Conservation (phyloP, 2,797 vertebrate species). For the Halcyon leucocephala region DNA sequence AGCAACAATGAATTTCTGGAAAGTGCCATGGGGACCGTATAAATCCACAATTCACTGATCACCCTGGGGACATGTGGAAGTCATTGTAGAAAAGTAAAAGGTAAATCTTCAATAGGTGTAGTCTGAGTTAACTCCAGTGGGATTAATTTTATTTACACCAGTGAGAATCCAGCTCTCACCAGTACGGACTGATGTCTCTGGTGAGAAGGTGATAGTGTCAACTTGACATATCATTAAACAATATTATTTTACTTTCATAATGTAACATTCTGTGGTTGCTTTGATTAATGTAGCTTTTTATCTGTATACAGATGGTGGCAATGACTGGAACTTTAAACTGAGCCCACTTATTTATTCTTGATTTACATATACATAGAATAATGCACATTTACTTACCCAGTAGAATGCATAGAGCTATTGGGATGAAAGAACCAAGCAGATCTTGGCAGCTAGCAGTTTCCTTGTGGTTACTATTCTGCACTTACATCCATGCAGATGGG, state of each 20-base stretch:
- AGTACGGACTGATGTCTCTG: neutral
- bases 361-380: neutral
- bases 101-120: neutral
- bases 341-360: neutral
- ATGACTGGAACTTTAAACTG: neutral
- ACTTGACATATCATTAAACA: neutral
- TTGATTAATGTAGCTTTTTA: neutral
- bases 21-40: neutral
- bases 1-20: neutral
- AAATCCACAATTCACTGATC: neutral
- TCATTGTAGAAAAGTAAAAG: neutral
- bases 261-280: neutral
- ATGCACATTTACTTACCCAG: neutral
- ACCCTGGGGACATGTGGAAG: neutral
- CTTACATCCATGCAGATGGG: neutral
- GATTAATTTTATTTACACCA: neutral
- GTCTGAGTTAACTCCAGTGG: neutral
- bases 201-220: neutral
- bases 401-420: neutral
- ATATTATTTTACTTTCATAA: neutral
- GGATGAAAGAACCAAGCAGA: neutral
- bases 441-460: neutral
- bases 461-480: neutral
- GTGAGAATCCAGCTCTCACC: neutral
- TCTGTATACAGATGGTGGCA: neutral